Evolutionary conservation across 2,888 invertebrate genomes (phyloP), one percentile per base, ranked within the genome.

Genomic region (Temnothorax unifasciatus): DNA sequence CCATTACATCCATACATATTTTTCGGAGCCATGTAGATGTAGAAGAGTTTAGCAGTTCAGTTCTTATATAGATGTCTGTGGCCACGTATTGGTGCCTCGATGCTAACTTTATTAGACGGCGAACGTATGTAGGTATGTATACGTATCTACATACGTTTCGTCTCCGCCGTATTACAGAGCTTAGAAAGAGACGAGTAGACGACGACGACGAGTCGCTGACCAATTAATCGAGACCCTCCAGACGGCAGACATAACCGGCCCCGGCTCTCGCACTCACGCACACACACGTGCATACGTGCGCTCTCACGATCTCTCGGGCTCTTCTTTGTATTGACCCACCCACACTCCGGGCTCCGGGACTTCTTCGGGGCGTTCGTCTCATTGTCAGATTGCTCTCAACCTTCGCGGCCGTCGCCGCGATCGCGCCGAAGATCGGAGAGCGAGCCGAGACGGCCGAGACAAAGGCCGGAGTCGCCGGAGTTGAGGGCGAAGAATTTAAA

Each of bases 321-420:
- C 68, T 83, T 87, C 86, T 83, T 85, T 89, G 88, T 87, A 89
- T 88, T 82, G 86, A 89, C 89, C 85, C 82, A 63, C 85, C 83
- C 83, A 85, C 83, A 85, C 71, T 77, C 5, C 0, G 63, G 38
- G 3, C 59, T 29, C 29, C 29, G 47, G 34, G 61, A 13, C 54
- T 5, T 34, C 6, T 54, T 6, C 15, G 47, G 73, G 52, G 63
- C 57, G 44, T 68, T 74, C 71, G 38, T 76, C 82, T 89, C 3
- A 29, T 29, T 29, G 29, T 29, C 89, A 91, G 85, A 89, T 86
- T 91, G 93, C 90, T 93, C 93, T 93, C 93, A 93, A 93, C 93
- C 87, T 91, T 83, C 76, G 85, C 83, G 85, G 84, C 83, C 82
- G 83, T 84, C 82, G 75, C 86, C 76, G 50, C 47, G 47, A 34